These are phyloP conservation scores for Agriopis marginaria DNA, from an alignment of 2,888 invertebrate species.

Conservation along the genomic window DNA sequence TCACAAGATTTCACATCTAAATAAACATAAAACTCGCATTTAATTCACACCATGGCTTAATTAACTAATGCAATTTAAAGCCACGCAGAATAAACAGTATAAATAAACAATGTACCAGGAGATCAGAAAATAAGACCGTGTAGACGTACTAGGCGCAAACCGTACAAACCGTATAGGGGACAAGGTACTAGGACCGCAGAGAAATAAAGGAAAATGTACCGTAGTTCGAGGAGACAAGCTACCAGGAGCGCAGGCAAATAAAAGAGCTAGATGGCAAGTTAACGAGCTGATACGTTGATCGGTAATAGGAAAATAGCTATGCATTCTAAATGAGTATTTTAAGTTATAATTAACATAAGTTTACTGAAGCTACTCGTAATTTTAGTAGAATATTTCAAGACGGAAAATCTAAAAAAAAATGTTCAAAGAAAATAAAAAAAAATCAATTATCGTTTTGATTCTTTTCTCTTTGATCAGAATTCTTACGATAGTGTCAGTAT, in stretches of 20 bases:
- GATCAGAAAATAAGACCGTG: slow-evolving; percentile 31
- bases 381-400: too few species aligned
- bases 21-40: slow-evolving; percentile 42
- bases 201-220: slow-evolving; percentile 35
- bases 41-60: slow-evolving; percentile 42
- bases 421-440: too few species aligned
- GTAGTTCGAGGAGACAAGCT: slow-evolving; percentile 6
- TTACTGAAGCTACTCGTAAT: neutral
- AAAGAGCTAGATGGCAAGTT: slow-evolving; percentile 42
- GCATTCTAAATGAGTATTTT: slow-evolving; percentile 48
- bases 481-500: too few species aligned
- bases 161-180: slow-evolving; percentile 26
- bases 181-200: slow-evolving; percentile 11
- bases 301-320: slow-evolving; percentile 49
- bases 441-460: too few species aligned
- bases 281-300: slow-evolving; percentile 29
- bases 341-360: slow-evolving; percentile 4
- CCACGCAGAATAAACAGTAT: slow-evolving; percentile 43
- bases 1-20: slow-evolving; percentile 25
- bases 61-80: slow-evolving; percentile 46
- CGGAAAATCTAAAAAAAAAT: too few species aligned
- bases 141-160: slow-evolving; percentile 33
- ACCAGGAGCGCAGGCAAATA: slow-evolving; percentile 51
- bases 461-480: too few species aligned
- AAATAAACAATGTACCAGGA: slow-evolving; percentile 35